These are phyloP conservation scores for Leptobrachium ailaonicum DNA, from an alignment of 2,113 vertebrate species.

Conservation along the genomic window DNA sequence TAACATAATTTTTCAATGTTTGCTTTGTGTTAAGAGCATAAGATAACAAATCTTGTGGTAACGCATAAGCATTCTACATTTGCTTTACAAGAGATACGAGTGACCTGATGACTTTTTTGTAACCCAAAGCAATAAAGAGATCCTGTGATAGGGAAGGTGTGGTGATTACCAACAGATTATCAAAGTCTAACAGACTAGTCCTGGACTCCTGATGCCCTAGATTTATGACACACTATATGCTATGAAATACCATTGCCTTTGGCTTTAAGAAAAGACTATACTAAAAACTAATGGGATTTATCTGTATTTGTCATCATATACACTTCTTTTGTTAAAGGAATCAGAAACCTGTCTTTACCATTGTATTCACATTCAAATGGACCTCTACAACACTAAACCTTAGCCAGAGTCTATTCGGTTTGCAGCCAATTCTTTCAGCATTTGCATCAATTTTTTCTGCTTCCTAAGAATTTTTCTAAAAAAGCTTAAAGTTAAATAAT, in stretches of 20 bases:
- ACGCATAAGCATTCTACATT: no score
- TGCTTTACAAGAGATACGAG: no score
- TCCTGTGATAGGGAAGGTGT: neutral
- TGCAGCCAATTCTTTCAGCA: neutral
- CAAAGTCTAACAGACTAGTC: neutral
- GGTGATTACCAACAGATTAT: neutral
- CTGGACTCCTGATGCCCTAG: neutral
- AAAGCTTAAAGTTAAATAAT: no score
- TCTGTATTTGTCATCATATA: constrained; percentile 12
- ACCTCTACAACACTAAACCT: neutral
- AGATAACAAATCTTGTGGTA: no score
- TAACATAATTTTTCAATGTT: no score
- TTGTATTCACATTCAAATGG: neutral
- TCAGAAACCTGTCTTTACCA: neutral
- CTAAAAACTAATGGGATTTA: neutral
- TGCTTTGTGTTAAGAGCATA: no score
- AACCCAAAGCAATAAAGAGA: neutral
- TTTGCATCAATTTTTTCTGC: no score
- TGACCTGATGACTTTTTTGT: neutral
- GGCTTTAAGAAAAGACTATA: neutral
- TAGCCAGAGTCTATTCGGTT: neutral
- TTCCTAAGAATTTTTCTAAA: no score
- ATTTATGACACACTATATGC: neutral
- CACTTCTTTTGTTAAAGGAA: neutral
- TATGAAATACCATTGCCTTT: neutral